These are phyloP conservation scores for Perithous albicinctus DNA, from an alignment of 2,888 invertebrate genomes.

Conservation along the genomic window DNA sequence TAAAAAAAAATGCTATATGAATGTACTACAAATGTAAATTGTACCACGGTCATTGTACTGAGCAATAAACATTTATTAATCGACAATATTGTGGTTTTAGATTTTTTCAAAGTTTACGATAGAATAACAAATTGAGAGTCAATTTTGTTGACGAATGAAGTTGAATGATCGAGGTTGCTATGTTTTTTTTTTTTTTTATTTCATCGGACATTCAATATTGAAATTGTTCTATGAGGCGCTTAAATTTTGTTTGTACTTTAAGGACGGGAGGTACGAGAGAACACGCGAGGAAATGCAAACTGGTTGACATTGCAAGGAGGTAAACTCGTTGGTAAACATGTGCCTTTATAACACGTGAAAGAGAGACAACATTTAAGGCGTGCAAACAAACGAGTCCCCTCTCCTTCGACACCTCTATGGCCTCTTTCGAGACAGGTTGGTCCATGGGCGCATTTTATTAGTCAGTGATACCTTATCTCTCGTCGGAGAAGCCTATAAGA, in stretches of 20 bases:
- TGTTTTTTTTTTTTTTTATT: not conserved
- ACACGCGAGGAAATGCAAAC: conserved; percentile 32
- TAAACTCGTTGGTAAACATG: conserved; percentile 29
- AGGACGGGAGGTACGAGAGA: not conserved
- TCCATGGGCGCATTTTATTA: conserved; percentile 68
- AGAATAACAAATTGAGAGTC: not conserved
- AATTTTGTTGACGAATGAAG: not conserved
- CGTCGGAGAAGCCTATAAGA: conserved; percentile 58
- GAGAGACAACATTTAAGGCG: conserved; percentile 58
- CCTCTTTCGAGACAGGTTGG: conserved; percentile 62
- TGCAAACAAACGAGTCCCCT: conserved; percentile 54
- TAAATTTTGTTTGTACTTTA: conserved; percentile 43
- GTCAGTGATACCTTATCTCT: conserved; percentile 73
- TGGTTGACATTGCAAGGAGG: not conserved
- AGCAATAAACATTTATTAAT: conserved; percentile 72
- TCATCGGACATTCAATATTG: conserved; percentile 20
- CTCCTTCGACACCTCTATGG: conserved; percentile 58
- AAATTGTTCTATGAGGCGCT: conserved; percentile 5
- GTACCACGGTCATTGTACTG: conserved; percentile 67
- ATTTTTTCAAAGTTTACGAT: not conserved
- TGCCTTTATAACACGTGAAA: conserved; percentile 39
- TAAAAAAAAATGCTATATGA: conserved; percentile 19
- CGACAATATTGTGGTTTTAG: not conserved
- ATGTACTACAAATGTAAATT: conserved; percentile 43
- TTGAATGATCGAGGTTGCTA: conserved; percentile 28